Evolutionary conservation across 2,113 vertebrate species (phyloP).

Genomic region (Mystacornis crossleyi): DNA sequence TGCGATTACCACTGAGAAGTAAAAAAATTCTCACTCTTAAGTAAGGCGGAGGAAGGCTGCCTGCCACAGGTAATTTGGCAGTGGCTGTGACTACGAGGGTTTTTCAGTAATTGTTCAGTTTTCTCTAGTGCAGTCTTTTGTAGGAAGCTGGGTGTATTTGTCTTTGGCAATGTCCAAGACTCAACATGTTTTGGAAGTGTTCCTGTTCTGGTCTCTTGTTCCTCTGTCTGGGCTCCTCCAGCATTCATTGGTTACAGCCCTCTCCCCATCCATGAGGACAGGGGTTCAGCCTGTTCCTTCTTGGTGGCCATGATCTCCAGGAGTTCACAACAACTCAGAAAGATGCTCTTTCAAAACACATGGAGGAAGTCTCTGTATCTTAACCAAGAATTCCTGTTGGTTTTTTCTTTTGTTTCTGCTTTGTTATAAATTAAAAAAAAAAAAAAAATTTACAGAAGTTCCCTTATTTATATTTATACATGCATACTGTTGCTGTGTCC

Average conservation of each 20-base stretch:
- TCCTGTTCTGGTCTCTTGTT: not conserved
- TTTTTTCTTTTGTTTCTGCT: not conserved
- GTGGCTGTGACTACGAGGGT: not conserved
- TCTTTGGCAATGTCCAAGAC: not conserved
- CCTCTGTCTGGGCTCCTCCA: not conserved
- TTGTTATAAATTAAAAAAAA: not conserved
- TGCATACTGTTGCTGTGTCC: no score
- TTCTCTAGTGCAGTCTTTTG: not conserved
- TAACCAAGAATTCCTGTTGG: not conserved
- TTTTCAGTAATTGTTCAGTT: not conserved
- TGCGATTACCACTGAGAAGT: not conserved
- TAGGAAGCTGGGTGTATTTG: not conserved
- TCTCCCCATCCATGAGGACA: rapidly evolving
- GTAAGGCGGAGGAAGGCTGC: not conserved
- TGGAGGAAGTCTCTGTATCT: not conserved
- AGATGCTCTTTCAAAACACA: not conserved
- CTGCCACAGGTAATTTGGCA: not conserved
- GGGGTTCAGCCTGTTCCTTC: rapidly evolving
- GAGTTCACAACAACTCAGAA: not conserved
- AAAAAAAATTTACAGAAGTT: not conserved
- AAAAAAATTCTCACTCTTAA: not conserved
- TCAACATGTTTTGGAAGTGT: not conserved
- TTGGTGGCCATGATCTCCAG: not conserved
- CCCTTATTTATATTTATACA: not conserved
- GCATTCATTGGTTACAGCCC: not conserved